Evolutionary conservation across 1,140 invertebrate genomes (phyloP), one percentile per base, ranked within the genome.

Genomic region (Myzus persicae): DNA sequence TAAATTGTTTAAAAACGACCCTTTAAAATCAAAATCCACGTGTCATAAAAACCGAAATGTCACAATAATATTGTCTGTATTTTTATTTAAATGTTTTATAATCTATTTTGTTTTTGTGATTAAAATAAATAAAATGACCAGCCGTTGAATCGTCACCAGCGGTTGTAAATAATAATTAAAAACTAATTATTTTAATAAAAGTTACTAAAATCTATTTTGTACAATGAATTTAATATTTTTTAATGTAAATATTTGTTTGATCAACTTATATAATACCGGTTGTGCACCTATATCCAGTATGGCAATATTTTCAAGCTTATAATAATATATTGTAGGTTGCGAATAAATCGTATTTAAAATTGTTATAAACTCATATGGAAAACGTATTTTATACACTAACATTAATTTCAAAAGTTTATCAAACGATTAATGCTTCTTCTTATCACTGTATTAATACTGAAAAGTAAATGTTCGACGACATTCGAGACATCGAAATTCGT

Each of bases 1-100:
- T 94, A 96, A 96, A 94, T 95, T 96, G 93, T 95, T 96, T 94
- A 96, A 95, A 93, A 96, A 96, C 24, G 95, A 96, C 26, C 96
- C 96, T 96, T 24, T 38, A 36, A 84, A 93, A 51, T 36, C 36
- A 88, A 48, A 44, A 88, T n/a, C 11, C 11, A 42, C 24, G 0
- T 40, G 40, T 31, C 8, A 85, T 11, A n/a, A 85, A 44, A 44
- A 76, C 18, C n/a, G 5, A 76, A 76, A 76, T 76, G 2, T 76
- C 20, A 76, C 31, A 76, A 18, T 20, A 18, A n/a, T n/a, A n/a
- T n/a, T 76, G 2, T n/a, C 6, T 76, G 1, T 76, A 76, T n/a
- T 76, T 76, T 76, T 76, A 76, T n/a, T n/a, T 76, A n/a, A 67
- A 67, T 67, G 4, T 31, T 11, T 4, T 67, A n/a, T 67, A 14